Evolutionary conservation across 2,113 vertebrate species (phyloP).

Genomic region (Neolamprologus modestus): DNA sequence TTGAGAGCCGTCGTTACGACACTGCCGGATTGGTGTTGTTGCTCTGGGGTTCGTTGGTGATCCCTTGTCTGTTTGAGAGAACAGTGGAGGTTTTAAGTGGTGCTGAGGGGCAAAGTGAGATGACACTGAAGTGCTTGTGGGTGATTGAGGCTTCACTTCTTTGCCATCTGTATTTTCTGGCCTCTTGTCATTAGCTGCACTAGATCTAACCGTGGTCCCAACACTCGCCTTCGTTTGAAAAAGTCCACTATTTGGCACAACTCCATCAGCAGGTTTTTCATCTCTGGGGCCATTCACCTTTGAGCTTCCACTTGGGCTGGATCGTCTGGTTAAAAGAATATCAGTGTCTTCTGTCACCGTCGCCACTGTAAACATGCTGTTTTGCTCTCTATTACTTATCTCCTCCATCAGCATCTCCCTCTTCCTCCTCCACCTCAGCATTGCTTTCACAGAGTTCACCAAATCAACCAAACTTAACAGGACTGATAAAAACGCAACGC

Average conservation of each 20-base stretch:
- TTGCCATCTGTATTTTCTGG: not conserved
- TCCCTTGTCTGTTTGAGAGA: not conserved
- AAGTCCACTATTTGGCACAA: not conserved
- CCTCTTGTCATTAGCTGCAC: not conserved
- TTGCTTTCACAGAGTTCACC: not conserved
- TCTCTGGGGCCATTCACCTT: not conserved
- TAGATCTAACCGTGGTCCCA: not conserved
- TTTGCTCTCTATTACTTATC: conserved; percentile 23
- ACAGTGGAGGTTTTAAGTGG: not conserved
- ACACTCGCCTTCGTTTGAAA: not conserved
- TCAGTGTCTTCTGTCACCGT: not conserved
- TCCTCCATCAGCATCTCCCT: conserved; percentile 2
- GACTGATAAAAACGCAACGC: not conserved
- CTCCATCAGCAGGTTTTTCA: not conserved
- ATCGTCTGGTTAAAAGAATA: not conserved
- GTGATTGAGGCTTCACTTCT: accelerated
- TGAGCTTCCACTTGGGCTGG: not conserved
- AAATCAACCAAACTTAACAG: conserved; percentile 33
- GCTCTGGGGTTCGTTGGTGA: not conserved
- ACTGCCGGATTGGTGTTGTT: not conserved
- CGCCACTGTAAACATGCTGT: not conserved
- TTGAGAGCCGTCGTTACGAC: conserved; percentile 34
- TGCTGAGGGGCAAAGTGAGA: not conserved
- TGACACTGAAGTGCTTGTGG: not conserved
- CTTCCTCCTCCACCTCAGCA: conserved; percentile 7